phyloP scores from a whole-genome alignment of 2,797 vertebrate species.

The Parambassis ranga region DNA sequence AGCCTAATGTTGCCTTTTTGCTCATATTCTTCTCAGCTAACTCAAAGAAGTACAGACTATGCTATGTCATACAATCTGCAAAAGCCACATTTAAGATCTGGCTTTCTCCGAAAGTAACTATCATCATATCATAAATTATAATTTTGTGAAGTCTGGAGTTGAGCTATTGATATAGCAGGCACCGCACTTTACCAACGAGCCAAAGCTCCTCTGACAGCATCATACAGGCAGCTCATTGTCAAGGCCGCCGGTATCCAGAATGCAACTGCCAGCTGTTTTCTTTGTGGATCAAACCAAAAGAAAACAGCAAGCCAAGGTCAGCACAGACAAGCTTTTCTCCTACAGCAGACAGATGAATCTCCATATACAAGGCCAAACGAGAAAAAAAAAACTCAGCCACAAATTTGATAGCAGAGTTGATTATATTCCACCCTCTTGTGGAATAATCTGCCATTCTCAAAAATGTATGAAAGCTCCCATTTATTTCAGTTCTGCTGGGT shows the following conservation, averaged over 20 bases:
- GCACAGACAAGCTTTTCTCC: conserved; percentile 70
- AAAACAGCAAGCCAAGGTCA: conserved; percentile 78
- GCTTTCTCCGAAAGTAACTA: background rate
- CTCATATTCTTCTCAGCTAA: conserved; percentile 15
- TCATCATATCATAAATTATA: conserved; percentile 8
- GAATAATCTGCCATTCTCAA: conserved; percentile 44
- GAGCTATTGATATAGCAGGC: conserved; percentile 68
- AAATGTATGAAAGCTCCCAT: conserved; percentile 45
- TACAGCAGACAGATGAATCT: conserved; percentile 57
- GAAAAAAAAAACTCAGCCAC: conserved; percentile 31
- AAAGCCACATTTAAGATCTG: background rate
- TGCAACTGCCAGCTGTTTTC: conserved; percentile 80
- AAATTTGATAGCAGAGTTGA: conserved; percentile 38
- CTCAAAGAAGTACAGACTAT: conserved; percentile 10
- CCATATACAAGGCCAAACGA: conserved; percentile 37
- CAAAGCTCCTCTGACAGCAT: conserved; percentile 78
- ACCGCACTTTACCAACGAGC: conserved; percentile 68
- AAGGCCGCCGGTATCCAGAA: conserved; percentile 66
- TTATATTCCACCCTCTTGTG: conserved; percentile 58
- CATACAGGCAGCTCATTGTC: conserved; percentile 78
- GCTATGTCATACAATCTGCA: conserved; percentile 8
- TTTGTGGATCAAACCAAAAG: conserved; percentile 80
- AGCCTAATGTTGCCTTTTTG: conserved; percentile 9
- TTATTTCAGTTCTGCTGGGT: conserved; percentile 25
- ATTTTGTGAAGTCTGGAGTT: conserved; percentile 38